Evolutionary conservation across 2,888 invertebrate species (phyloP).

Genomic region (Sminthurides aquaticus): DNA sequence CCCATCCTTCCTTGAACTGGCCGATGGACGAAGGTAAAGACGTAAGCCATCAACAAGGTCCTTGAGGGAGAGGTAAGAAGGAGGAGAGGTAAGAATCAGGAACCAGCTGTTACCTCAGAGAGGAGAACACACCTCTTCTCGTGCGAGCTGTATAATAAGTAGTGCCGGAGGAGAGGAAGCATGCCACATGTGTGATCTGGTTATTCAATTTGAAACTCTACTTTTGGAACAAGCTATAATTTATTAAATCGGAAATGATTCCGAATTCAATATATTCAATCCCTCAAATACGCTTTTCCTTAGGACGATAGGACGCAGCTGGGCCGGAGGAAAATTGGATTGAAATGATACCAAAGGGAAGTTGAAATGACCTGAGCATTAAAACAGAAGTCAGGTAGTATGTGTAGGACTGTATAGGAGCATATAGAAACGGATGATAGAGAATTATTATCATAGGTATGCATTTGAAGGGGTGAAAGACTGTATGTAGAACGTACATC

Average conservation of each 20-base stretch:
- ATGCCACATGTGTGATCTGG: not conserved
- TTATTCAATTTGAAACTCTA: not conserved
- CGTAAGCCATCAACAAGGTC: not conserved
- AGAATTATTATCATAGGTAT: too few relatives aligned
- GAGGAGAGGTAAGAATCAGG: not conserved
- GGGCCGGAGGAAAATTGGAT: not conserved
- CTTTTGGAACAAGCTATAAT: too few relatives aligned
- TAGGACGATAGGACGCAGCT: not conserved
- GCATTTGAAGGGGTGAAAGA: too few relatives aligned
- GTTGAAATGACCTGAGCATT: too few relatives aligned
- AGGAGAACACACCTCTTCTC: not conserved
- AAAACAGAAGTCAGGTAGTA: too few relatives aligned
- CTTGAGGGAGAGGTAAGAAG: not conserved
- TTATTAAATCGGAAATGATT: not conserved
- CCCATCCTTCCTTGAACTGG: too few relatives aligned
- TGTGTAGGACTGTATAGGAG: too few relatives aligned
- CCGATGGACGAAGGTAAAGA: not conserved
- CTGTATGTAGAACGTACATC: too few relatives aligned
- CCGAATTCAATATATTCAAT: not conserved
- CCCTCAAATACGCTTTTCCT: not conserved
- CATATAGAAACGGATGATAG: too few relatives aligned
- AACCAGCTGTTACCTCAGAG: not conserved
- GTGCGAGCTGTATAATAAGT: not conserved
- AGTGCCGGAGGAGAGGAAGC: not conserved
- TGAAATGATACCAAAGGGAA: too few relatives aligned